These are phyloP conservation scores for Drosophila meridiana DNA, from an alignment of 2,888 invertebrate genomes.

Conservation along the genomic window DNA sequence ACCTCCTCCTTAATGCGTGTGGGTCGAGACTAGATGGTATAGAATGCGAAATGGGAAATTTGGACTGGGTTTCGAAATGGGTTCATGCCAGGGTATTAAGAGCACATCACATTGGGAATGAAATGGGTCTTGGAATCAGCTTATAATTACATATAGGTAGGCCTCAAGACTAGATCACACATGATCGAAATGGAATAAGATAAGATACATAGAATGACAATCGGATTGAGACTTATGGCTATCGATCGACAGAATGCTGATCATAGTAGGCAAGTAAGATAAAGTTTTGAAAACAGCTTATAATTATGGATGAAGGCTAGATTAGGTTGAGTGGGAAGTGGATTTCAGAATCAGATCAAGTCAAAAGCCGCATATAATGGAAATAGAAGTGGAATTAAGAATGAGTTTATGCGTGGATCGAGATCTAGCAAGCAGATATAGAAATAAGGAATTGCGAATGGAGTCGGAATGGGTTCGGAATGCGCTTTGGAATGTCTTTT, in stretches of 20 bases:
- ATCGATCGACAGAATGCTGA: no score
- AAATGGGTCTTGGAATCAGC: background rate
- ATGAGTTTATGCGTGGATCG: background rate
- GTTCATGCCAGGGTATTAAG: background rate
- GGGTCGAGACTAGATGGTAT: constrained; percentile 16
- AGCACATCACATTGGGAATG: background rate
- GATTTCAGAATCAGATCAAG: background rate
- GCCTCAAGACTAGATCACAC: background rate
- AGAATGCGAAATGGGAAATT: constrained; percentile 1
- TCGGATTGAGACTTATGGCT: no score
- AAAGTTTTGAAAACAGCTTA: background rate
- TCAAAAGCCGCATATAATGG: background rate
- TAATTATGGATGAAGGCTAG: background rate
- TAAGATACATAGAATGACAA: no score
- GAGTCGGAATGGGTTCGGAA: background rate
- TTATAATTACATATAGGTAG: background rate
- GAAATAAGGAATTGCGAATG: background rate
- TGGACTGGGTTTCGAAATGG: background rate
- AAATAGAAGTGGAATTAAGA: background rate
- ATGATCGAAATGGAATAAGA: no score
- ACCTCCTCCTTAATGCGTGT: constrained; percentile 7
- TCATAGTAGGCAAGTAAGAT: no score
- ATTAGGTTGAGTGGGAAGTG: background rate
- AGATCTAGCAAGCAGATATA: background rate
- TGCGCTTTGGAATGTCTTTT: background rate